Base-by-base conservation (phyloP, 2,888 invertebrate species). In the Cerastis leucographa region DNA sequence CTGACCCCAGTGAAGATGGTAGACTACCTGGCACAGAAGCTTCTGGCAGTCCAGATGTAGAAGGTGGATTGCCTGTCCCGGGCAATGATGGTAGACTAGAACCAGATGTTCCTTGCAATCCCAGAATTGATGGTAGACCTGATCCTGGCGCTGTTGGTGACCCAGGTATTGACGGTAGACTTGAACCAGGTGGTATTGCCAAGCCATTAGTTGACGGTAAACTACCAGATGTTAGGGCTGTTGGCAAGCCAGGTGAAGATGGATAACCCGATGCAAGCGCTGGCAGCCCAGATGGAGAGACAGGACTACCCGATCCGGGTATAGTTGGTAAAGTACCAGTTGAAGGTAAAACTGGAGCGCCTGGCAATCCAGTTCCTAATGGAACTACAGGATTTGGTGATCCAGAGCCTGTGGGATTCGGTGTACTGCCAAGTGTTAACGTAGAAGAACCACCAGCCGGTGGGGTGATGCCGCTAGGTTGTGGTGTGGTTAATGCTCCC, bases 361-460 rank as follows among this genome's bases (percentile, higher is more conserved):
- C 35, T 49, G 77, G 64, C 12, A 22, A 29, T 11, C 40, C 72
- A 54, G 29, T 42, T 29, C 0, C 17, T 12, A 25, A 22, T 25
- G 64, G 49, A 80, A n/a, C 14, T 46, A 22, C 4, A 74, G 61
- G 29, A 51, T 62, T 42, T 12, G 42, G n/a, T 35, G 12, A 62
- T 51, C 8, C 74, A 49, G 49, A 42, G 17, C 9, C 6, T 42
- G 42, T 4, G 5, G 54, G 14, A 54, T 78, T 54, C 51, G 70
- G 14, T 46, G 22, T 0, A 51, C 6, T 44, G 25, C n/a, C 46
- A 51, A 29, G 29, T 49, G 49, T 19, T 29, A 35, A 40, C 5
- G 29, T 3, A 4, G 76, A 29, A 59, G 35, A 35, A 35, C 35
- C 35, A 35, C 35, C 35, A 35, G 35, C 35, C 35, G 35, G 35